phyloP scores from a whole-genome alignment of 2,113 vertebrate species.

The Aythya baeri region DNA sequence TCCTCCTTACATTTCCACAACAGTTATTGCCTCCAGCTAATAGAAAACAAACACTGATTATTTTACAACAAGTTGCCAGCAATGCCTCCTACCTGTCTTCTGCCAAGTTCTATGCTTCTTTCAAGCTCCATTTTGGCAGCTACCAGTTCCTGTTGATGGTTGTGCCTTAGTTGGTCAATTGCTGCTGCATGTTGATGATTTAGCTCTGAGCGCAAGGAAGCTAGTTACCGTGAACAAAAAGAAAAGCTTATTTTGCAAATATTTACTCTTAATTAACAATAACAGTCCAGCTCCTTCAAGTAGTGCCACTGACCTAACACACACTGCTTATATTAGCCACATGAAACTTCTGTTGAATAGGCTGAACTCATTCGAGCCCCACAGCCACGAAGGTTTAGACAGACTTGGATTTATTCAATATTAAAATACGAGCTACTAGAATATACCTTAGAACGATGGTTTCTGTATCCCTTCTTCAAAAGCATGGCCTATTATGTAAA shows the following conservation, averaged over 20 bases:
- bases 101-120: constrained; percentile 87
- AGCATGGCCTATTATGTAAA: too few relatives aligned
- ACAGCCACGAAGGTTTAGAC: not conserved
- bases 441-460: not conserved
- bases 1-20: not conserved
- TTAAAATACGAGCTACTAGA: not conserved
- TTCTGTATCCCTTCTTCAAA: not conserved
- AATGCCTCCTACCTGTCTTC: constrained; percentile 82
- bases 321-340: not conserved
- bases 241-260: not conserved
- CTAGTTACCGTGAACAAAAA: constrained; percentile 67
- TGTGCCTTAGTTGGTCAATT: constrained; percentile 92
- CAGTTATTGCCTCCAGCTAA: not conserved
- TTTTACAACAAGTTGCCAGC: not conserved
- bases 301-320: not conserved
- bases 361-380: not conserved
- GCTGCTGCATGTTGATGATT: constrained; percentile 96
- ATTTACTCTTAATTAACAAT: not conserved
- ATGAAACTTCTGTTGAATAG: not conserved
- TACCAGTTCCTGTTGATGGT: constrained; percentile 90
- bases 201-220: constrained; percentile 93
- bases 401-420: not conserved
- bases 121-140: constrained; percentile 89
- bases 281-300: not conserved
- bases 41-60: not conserved